Percentiles rank a stretch among this genome's conserved stretches.
Evolutionary conservation across 2,113 vertebrate genomes (phyloP).

Genomic region (Ochotona curzoniae): DNA sequence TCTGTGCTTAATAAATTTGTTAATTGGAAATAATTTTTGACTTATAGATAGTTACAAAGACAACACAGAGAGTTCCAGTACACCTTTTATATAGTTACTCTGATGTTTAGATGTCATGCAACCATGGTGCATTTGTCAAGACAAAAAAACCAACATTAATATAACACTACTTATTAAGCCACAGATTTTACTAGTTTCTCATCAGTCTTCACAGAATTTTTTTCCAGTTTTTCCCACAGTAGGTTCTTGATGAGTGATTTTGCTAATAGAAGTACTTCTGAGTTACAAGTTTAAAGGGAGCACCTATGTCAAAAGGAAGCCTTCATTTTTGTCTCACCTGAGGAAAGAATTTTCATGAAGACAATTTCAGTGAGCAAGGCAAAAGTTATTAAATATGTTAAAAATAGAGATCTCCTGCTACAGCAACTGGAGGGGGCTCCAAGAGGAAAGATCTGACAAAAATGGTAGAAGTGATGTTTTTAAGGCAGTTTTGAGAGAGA

Average conservation of each 20-base stretch:
- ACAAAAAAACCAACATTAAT: conserved; percentile 17
- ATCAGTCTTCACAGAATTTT: not conserved
- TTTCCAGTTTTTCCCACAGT: not conserved
- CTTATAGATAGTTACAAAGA: not conserved
- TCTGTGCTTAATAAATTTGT: not conserved
- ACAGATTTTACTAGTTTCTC: not conserved
- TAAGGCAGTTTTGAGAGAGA: too few relatives aligned
- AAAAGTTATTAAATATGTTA: too few relatives aligned
- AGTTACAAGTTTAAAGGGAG: not conserved
- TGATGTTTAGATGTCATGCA: not conserved
- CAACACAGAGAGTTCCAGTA: not conserved
- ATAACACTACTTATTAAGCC: not conserved
- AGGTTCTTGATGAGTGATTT: conserved; percentile 3
- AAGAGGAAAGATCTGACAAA: too few relatives aligned
- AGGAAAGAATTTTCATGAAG: too few relatives aligned
- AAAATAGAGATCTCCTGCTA: too few relatives aligned
- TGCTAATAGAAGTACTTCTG: not conserved
- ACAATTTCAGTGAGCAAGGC: too few relatives aligned
- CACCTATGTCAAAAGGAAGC: not conserved
- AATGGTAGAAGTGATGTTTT: too few relatives aligned
- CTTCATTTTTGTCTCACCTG: too few relatives aligned
- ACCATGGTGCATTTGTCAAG: not conserved
- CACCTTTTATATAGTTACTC: not conserved
- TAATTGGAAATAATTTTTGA: conserved; percentile 35
- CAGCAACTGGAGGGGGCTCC: too few relatives aligned